Conservation (phyloP, 2,888 invertebrate species). For the Oithona nana region DNA sequence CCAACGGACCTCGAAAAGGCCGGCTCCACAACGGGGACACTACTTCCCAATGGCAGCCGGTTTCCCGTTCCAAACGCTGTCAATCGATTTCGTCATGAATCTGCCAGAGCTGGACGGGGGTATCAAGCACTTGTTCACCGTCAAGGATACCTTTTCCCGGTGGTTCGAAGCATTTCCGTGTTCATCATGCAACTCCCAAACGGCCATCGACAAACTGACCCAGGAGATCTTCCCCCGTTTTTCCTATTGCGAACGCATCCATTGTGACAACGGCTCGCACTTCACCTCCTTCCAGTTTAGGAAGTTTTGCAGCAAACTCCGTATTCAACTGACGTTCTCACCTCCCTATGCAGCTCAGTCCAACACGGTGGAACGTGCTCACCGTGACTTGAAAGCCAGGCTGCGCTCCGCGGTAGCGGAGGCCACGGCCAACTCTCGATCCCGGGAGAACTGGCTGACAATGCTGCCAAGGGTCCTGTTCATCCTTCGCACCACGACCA, state of each 20-base stretch:
- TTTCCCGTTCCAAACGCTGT: background rate
- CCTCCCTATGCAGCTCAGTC: background rate
- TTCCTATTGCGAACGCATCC: background rate
- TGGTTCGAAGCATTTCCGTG: background rate
- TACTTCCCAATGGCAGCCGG: background rate
- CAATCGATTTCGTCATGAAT: background rate
- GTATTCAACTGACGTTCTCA: background rate
- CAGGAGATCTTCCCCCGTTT: background rate
- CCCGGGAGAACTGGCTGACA: no score
- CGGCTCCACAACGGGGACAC: background rate
- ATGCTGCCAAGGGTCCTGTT: background rate
- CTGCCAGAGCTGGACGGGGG: no score
- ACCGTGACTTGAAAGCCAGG: background rate
- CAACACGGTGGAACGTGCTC: background rate
- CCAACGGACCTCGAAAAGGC: background rate
- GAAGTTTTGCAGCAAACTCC: background rate
- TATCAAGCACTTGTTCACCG: background rate
- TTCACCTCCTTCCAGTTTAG: background rate
- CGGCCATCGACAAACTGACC: background rate
- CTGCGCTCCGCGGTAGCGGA: background rate
- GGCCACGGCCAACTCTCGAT: no score
- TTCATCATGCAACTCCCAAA: background rate
- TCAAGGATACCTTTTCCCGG: background rate
- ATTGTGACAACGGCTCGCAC: background rate
- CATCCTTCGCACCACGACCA: background rate